A percentile compares a stretch with the other conserved stretches of the same genome.
Conservation (phyloP, 2,888 invertebrate genomes). For the Germaria angustata region DNA sequence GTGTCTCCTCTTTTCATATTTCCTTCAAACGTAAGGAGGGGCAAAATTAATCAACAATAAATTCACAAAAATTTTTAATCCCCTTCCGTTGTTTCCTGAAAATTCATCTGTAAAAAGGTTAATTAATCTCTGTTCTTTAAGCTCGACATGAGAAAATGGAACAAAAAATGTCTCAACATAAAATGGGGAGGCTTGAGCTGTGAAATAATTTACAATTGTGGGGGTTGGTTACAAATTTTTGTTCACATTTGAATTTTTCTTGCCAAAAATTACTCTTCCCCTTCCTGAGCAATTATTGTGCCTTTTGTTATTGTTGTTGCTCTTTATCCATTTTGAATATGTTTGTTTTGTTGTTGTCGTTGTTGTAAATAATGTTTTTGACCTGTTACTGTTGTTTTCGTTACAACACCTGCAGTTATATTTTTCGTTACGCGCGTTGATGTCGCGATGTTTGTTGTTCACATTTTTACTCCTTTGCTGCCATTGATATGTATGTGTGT, state of each 20-base stretch:
- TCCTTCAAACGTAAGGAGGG: too few relatives aligned
- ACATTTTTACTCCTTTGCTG: constrained; percentile 22
- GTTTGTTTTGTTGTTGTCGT: constrained; percentile 1
- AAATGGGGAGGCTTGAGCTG: constrained; percentile 35
- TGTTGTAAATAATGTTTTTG: background rate
- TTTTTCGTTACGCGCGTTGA: constrained; percentile 48
- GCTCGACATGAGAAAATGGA: background rate
- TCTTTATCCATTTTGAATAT: background rate
- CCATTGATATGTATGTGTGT: constrained; percentile 14
- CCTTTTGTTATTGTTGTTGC: background rate
- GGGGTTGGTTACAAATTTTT: constrained; percentile 54
- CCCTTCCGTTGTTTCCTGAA: constrained; percentile 1
- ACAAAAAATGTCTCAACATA: constrained; percentile 3
- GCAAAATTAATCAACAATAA: background rate
- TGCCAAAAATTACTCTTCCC: constrained; percentile 39
- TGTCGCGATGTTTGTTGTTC: constrained; percentile 44
- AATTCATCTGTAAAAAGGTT: constrained; percentile 50
- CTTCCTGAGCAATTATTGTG: background rate
- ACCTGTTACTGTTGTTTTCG: constrained; percentile 7
- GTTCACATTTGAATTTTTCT: constrained; percentile 10
- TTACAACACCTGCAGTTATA: constrained; percentile 64
- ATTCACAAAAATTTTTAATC: constrained; percentile 36
- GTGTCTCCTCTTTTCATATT: too few relatives aligned
- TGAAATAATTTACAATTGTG: constrained; percentile 55
- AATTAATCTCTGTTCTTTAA: constrained; percentile 50